Percentiles rank a stretch among this genome's conserved stretches.
phyloP scores from a whole-genome alignment of 2,113 vertebrate genomes.

The Meriones unguiculatus region DNA sequence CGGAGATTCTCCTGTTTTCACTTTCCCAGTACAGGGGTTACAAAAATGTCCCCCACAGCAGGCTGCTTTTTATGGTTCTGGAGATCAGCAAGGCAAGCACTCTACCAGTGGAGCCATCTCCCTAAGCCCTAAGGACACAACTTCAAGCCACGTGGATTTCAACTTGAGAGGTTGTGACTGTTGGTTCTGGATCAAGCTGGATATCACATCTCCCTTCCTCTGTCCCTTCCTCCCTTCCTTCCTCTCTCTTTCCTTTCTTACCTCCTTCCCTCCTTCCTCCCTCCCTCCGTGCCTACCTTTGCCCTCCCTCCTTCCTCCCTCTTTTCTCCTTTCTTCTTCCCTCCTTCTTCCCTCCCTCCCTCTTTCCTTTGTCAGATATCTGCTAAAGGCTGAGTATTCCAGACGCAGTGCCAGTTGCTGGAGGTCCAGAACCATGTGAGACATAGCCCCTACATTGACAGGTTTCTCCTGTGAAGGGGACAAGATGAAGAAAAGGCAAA shows the following conservation, averaged over 20 bases:
- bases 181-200: neutral
- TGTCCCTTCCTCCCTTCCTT: too few relatives aligned
- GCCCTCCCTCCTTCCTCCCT: neutral
- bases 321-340: too few relatives aligned
- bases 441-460: rapidly evolving
- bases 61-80: neutral
- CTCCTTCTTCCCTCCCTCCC: neutral
- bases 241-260: neutral
- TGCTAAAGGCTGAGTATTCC: neutral
- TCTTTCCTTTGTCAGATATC: neutral
- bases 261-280: too few relatives aligned
- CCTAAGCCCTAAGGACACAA: neutral
- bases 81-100: neutral
- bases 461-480: neutral
- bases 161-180: neutral
- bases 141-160: neutral
- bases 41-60: too few relatives aligned
- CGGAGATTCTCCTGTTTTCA: neutral
- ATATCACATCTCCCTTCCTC: neutral
- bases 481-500: neutral
- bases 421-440: neutral
- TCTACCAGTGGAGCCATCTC: neutral
- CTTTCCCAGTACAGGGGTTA: neutral
- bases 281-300: neutral
- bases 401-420: too few relatives aligned